A percentile compares a stretch with the other conserved stretches of the same genome.
phyloP scores from a whole-genome alignment of 2,113 vertebrate genomes.

The Ceyx margarethae region DNA sequence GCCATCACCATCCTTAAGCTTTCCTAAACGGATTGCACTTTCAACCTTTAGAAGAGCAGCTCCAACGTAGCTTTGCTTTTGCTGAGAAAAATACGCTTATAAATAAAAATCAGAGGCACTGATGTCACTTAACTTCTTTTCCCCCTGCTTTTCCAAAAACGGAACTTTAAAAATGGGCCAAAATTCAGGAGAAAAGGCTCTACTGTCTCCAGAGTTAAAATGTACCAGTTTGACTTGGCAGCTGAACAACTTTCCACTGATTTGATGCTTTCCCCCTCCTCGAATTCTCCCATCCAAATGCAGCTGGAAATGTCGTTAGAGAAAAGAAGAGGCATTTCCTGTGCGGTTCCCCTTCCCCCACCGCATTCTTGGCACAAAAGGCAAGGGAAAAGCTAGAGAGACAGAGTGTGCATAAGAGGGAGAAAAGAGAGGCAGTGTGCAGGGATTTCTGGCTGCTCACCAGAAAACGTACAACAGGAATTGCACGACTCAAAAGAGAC shows the following conservation, averaged over 20 bases:
- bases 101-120: constrained; percentile 40
- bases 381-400: constrained; percentile 58
- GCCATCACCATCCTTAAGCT: background rate
- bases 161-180: constrained; percentile 44
- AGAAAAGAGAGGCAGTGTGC: constrained; percentile 62
- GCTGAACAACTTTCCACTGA: constrained; percentile 73
- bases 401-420: constrained; percentile 53
- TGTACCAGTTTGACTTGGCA: constrained; percentile 77
- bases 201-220: constrained; percentile 71
- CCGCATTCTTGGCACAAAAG: constrained; percentile 75
- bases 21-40: background rate
- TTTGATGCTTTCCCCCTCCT: constrained; percentile 57
- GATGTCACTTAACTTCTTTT: constrained; percentile 48
- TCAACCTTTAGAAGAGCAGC: background rate
- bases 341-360: constrained; percentile 70
- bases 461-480: constrained; percentile 59
- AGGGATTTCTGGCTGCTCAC: constrained; percentile 58
- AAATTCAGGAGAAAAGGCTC: constrained; percentile 60
- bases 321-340: constrained; percentile 82
- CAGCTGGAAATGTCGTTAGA: constrained; percentile 74
- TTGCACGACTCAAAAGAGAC: constrained; percentile 48
- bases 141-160: constrained; percentile 45
- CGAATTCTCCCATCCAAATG: constrained; percentile 69
- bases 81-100: background rate
- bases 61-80: background rate